Base-by-base conservation (phyloP, 2,113 vertebrate genomes). In the Syngnathoides biaculeatus region DNA sequence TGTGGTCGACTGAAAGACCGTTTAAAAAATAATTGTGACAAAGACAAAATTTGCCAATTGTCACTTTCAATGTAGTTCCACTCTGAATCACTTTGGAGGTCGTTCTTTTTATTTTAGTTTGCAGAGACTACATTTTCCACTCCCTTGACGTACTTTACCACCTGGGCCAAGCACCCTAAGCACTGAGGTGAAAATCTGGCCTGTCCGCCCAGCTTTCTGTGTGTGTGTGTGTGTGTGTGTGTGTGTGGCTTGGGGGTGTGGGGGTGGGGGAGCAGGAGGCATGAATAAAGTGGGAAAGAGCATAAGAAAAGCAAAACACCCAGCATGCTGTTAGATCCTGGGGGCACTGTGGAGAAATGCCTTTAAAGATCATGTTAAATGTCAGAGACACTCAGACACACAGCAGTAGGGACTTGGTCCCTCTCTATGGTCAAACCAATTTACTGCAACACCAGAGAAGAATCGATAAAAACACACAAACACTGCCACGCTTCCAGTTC, bases 341-440 rank as follows among this genome's bases (percentile, higher is more conserved):
- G 75, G 72, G 89, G 89, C 84, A 90, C 86, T 78, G 84, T 85
- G 82, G 87, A 90, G 89, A 90, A 91, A 91, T 91, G 89, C 89
- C 89, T 92, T 91, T 91, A 92, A 91, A 92, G 91, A 91, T 91
- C 91, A 92, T 90, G 89, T 89, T 90, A 92, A 92, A 91, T 92
- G 89, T 91, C 90, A 91, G 86, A 92, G 89, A 91, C 89, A 92
- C 89, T 90, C 89, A 91, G 88, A 87, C 86, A 88, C 90, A 84
- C 90, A 89, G 88, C 86, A 83, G 90, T 89, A 79, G 91, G 88
- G 72, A 82, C 84, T 79, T 63, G 72, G 87, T 89, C 87, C 77
- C 86, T 86, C 89, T 84, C 87, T 82, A 82, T 81, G 87, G 83
- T 86, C 89, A 87, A 87, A 86, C 86, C 88, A 89, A 90, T 90